Evolutionary conservation across 2,888 invertebrate genomes (phyloP).

Genomic region (Heteropelma amictum): DNA sequence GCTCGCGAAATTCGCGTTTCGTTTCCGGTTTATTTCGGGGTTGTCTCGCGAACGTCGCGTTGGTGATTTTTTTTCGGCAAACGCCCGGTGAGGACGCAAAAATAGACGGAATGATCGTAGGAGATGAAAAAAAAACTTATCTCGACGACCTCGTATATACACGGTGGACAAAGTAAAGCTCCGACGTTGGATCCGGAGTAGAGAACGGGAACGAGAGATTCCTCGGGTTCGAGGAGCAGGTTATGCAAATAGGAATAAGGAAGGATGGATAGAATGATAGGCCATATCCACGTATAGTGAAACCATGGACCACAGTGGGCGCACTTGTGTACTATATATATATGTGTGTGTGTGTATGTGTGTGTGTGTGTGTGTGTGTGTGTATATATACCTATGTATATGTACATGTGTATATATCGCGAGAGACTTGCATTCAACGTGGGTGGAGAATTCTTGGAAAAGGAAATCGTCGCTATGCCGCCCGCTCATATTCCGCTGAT

Average conservation of each 20-base stretch:
- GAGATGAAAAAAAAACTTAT: not conserved
- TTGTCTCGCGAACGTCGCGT: too few relatives aligned
- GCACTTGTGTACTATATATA: too few relatives aligned
- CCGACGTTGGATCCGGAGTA: slow-evolving; percentile 9
- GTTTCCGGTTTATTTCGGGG: too few relatives aligned
- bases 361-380: too few relatives aligned
- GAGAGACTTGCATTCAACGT: slow-evolving; percentile 23
- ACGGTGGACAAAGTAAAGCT: slow-evolving; percentile 33
- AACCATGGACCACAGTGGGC: slow-evolving; percentile 7
- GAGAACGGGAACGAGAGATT: slow-evolving; percentile 49
- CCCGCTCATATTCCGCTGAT: too few relatives aligned
- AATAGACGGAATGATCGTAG: too few relatives aligned
- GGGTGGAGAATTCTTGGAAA: slow-evolving; percentile 55
- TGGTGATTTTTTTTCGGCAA: too few relatives aligned
- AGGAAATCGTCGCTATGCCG: slow-evolving; percentile 39
- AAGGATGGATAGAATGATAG: slow-evolving; percentile 39
- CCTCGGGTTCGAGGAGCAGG: slow-evolving; percentile 46
- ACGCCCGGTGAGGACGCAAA: too few relatives aligned
- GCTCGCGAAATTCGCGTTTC: too few relatives aligned
- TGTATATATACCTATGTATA: too few relatives aligned
- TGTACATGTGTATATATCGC: too few relatives aligned
- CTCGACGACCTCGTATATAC: slow-evolving; percentile 26
- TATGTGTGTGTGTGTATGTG: too few relatives aligned
- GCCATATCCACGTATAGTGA: not conserved
- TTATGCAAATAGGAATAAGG: slow-evolving; percentile 53